phyloP scores from a whole-genome alignment of 2,888 invertebrate genomes.

The Lasiommata megera region DNA sequence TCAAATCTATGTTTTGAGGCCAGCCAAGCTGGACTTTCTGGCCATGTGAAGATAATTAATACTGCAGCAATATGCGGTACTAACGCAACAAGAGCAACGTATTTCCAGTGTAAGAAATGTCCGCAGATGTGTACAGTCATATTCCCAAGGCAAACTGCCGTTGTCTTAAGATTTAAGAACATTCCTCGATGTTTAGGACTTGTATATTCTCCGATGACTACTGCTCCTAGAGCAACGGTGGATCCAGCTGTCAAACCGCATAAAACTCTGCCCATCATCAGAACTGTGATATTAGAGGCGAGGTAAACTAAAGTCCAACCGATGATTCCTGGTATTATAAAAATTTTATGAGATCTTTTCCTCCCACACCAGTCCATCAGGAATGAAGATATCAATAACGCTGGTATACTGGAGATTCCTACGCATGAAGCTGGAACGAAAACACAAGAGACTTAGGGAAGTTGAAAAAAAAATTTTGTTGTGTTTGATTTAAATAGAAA shows the following conservation, averaged over 20 bases:
- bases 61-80: constrained; percentile 44
- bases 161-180: constrained; percentile 55
- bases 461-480: no score
- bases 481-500: no score
- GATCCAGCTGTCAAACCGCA: constrained; percentile 47
- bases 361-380: constrained; percentile 52
- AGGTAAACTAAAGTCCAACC: constrained; percentile 51
- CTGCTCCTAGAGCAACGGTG: constrained; percentile 46
- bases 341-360: constrained; percentile 40
- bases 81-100: constrained; percentile 42
- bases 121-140: constrained; percentile 46
- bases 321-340: constrained; percentile 46
- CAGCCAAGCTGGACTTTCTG: constrained; percentile 84
- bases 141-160: constrained; percentile 48
- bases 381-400: constrained; percentile 44
- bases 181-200: constrained; percentile 54
- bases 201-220: constrained; percentile 58
- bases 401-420: constrained; percentile 44
- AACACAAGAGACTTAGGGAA: not conserved
- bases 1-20: constrained; percentile 68
- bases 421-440: constrained; percentile 47
- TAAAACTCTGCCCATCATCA: constrained; percentile 47
- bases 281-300: constrained; percentile 38
- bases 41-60: constrained; percentile 61
- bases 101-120: constrained; percentile 46